phyloP scores from a whole-genome alignment of 2,113 vertebrate species.

The Mustelus asterias region DNA sequence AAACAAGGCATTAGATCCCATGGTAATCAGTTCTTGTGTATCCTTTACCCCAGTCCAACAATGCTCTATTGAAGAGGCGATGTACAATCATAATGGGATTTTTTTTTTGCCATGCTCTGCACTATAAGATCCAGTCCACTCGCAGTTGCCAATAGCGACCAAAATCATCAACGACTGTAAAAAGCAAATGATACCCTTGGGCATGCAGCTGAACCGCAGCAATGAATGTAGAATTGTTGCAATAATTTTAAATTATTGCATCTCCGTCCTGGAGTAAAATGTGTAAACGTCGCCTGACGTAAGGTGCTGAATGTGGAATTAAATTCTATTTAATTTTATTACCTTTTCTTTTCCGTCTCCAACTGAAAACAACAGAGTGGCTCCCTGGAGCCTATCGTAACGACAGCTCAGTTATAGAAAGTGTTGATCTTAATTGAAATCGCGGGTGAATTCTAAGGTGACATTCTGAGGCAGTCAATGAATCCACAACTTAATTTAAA shows the following conservation, averaged over 20 bases:
- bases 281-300: not conserved
- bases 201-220: not conserved
- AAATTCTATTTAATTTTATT: not conserved
- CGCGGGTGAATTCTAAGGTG: not conserved
- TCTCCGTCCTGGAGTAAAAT: not conserved
- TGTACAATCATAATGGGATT: not conserved
- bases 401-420: not conserved
- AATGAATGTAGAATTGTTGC: not conserved
- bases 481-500: not conserved
- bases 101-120: not conserved
- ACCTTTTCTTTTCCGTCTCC: not conserved
- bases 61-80: not conserved
- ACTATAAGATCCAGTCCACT: not conserved
- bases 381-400: not conserved
- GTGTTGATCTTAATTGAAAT: slow-evolving; percentile 6
- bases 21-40: not conserved
- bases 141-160: not conserved
- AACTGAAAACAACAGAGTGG: not conserved
- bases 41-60: not conserved
- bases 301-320: not conserved
- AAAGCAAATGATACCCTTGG: not conserved
- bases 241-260: not conserved
- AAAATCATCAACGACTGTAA: not conserved
- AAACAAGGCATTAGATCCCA: not conserved
- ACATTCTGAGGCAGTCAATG: not conserved